Conservation (phyloP, 92 coral and sea anemone genomes). For the Epizoanthus ramosus region DNA sequence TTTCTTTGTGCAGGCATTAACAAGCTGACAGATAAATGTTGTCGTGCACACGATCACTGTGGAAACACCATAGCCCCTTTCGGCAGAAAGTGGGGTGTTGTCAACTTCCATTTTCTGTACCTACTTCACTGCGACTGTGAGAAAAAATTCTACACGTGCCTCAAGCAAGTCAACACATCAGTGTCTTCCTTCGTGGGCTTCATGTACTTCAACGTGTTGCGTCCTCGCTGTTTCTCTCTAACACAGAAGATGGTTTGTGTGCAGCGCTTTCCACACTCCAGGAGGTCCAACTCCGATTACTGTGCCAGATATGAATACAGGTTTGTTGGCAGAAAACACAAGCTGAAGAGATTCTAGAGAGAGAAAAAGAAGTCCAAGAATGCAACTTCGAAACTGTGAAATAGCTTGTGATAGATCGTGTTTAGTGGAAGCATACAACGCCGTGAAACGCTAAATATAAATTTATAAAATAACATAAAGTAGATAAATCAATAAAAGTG, state of each 20-base stretch:
- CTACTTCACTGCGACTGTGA: conserved; percentile 39
- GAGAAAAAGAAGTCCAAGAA: too few species aligned
- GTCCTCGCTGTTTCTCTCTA: conserved; percentile 31
- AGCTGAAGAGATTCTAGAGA: not conserved
- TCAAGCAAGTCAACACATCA: not conserved
- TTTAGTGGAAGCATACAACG: too few species aligned
- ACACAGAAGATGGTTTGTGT: not conserved
- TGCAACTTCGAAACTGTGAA: too few species aligned
- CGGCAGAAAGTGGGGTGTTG: conserved; percentile 24
- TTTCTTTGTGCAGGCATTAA: too few species aligned
- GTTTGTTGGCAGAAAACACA: not conserved
- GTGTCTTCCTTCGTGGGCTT: conserved; percentile 15
- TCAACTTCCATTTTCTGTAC: conserved; percentile 13
- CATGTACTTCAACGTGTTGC: conserved; percentile 20
- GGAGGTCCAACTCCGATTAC: not conserved
- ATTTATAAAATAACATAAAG: too few species aligned
- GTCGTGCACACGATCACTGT: conserved; percentile 45
- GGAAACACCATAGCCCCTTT: conserved; percentile 17
- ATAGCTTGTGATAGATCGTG: too few species aligned
- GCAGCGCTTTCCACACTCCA: not conserved
- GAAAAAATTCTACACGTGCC: conserved; percentile 18
- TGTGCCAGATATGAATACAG: not conserved
- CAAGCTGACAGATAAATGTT: conserved; percentile 22
- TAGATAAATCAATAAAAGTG: too few species aligned
- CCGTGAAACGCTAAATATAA: too few species aligned